A percentile compares a stretch with the other conserved stretches of the same genome.
Conservation (phyloP, 2,797 vertebrate genomes). For the Lepilemur ruficaudatus region DNA sequence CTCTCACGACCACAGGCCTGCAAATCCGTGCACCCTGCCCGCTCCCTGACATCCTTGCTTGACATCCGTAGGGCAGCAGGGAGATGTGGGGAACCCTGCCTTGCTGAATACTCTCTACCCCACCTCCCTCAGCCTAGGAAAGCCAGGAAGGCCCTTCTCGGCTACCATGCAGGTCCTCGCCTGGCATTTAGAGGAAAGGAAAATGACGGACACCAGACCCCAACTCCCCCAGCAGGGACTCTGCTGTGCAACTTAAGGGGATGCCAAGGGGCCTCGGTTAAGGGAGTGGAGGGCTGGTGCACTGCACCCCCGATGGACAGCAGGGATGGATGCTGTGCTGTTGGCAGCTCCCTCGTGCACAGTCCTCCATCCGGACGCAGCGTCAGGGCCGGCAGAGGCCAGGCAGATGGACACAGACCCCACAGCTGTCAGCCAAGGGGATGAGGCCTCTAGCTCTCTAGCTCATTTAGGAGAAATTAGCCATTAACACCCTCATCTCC, state of each 20-base stretch:
- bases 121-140: background rate
- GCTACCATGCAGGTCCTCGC: background rate
- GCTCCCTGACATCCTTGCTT: background rate
- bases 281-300: background rate
- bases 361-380: background rate
- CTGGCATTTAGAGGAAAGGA: background rate
- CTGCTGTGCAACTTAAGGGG: background rate
- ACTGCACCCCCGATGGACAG: background rate
- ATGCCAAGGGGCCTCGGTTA: accelerated
- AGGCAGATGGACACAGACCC: background rate
- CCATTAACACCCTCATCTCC: background rate
- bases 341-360: background rate
- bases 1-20: background rate
- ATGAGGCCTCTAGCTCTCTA: background rate
- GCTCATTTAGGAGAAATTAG: constrained; percentile 26
- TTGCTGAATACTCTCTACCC: background rate
- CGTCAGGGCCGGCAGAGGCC: background rate
- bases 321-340: background rate
- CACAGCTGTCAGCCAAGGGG: background rate
- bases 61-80: background rate
- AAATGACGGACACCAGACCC: background rate
- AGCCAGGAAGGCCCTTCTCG: background rate
- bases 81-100: accelerated
- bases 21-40: no score
- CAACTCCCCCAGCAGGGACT: background rate